Evolutionary conservation across 2,797 vertebrate genomes (phyloP), one percentile per base, ranked within the genome.

Genomic region (Characodon lateralis): DNA sequence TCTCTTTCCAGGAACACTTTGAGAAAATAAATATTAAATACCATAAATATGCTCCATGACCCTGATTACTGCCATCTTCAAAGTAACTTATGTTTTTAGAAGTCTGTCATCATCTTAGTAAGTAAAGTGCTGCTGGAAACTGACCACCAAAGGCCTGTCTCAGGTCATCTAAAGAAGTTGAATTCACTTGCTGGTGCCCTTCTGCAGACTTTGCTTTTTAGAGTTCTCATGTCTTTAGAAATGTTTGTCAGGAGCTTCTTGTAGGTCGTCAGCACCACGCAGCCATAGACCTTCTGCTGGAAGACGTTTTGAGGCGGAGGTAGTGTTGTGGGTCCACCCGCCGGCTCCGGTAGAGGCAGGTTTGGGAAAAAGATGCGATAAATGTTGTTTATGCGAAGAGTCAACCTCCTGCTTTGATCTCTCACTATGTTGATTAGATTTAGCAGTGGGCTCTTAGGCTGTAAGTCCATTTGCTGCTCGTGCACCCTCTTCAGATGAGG

Each of bases 251-350:
- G 82, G 63, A 96, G 86, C 72, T 94, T 85, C 77, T 90, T 91
- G 86, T 93, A 94, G 75, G 88, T 94, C 73, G 92, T 95, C 81
- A 96, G 91, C 50, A 96, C 92, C 74, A 88, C 92, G 9, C 95
- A 96, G 76, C 95, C 95, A 1, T 96, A 96, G 43, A 95, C 91
- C 86, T 96, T 96, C 90, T 96, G 95, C 89, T 96, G 95, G 90
- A 96, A 96, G 77, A 90, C 55, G 43, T 95, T 96, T 88, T 94
- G 94, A 14, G 94, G 76, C 0, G 92, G 92, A 22, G 94, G 95
- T 71, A 94, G 87, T 63, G 84, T 82, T 0, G 94, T 94, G 0
- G 94, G 86, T 6, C 85, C 86, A 5, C 83, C 89, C 1, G 87
- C 90, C 0, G 93, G 93, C 63, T 94, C 93, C 1, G 89, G 90